phyloP scores from a whole-genome alignment of 1,140 invertebrate genomes.

The Eurosta solidaginis region DNA sequence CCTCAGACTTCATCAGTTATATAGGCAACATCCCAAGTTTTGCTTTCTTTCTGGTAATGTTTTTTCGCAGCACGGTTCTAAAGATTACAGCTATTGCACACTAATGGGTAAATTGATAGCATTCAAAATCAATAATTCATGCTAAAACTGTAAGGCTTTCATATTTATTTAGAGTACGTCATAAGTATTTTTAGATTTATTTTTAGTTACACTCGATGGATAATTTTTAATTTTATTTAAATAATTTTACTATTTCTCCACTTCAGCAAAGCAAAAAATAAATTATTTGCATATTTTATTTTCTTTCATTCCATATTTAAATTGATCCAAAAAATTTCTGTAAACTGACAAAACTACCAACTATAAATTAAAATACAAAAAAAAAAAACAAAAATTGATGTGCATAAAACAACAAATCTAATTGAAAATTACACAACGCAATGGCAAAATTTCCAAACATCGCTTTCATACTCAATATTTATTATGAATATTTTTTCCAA shows the following conservation, averaged over 20 bases:
- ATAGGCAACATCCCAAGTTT: too few species aligned
- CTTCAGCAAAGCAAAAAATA: background rate
- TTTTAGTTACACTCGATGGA: too few species aligned
- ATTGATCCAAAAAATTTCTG: background rate
- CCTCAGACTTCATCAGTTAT: too few species aligned
- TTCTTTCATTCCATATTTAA: conserved; percentile 25
- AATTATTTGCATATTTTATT: conserved; percentile 10
- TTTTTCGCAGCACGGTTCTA: too few species aligned
- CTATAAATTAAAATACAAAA: background rate
- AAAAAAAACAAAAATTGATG: background rate
- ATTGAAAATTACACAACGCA: background rate
- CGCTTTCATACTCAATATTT: background rate
- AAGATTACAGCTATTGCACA: too few species aligned
- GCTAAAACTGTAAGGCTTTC: too few species aligned
- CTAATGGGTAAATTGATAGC: too few species aligned
- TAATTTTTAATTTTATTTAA: background rate
- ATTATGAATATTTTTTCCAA: too few species aligned
- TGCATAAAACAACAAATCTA: background rate
- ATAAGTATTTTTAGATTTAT: background rate
- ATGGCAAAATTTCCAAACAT: background rate
- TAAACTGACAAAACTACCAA: background rate
- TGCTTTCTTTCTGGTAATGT: too few species aligned
- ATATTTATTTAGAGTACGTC: background rate
- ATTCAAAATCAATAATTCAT: too few species aligned
- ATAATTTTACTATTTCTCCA: background rate